A percentile compares a stretch with the other conserved stretches of the same genome.
Conservation (phyloP, 23 tunicate genomes). For the Halocynthia roretzi region DNA sequence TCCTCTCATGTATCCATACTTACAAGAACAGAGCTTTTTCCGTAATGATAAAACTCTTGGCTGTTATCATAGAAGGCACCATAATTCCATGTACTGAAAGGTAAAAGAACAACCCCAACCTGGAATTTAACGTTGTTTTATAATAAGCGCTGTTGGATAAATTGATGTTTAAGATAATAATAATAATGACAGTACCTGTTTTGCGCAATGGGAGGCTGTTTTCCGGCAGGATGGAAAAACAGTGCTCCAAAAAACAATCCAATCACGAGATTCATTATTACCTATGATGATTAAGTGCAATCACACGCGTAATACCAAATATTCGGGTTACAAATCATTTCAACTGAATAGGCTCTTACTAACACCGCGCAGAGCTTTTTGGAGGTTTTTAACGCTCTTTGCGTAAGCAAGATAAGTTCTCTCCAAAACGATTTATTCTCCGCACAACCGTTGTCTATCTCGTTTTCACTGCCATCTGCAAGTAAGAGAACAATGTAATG, state of each 20-base stretch:
- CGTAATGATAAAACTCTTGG: slow-evolving; percentile 26
- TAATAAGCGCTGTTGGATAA: not conserved
- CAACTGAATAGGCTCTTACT: not conserved
- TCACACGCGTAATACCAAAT: too few relatives aligned
- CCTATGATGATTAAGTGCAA: slow-evolving; percentile 9
- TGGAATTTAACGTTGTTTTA: slow-evolving; percentile 4
- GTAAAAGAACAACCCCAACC: slow-evolving; percentile 8
- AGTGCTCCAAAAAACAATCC: slow-evolving; percentile 38
- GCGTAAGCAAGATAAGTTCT: slow-evolving; percentile 7
- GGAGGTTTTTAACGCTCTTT: slow-evolving; percentile 17
- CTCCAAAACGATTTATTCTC: not conserved
- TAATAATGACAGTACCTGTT: slow-evolving; percentile 28
- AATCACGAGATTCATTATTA: slow-evolving; percentile 34
- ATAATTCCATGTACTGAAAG: slow-evolving; percentile 36
- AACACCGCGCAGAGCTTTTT: slow-evolving; percentile 13
- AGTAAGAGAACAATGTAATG: too few relatives aligned
- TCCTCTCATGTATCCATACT: not conserved
- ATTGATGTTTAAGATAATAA: not conserved
- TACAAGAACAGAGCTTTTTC: slow-evolving; percentile 37
- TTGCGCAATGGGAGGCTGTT: slow-evolving; percentile 20
- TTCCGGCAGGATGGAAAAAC: slow-evolving; percentile 4
- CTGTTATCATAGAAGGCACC: slow-evolving; percentile 52
- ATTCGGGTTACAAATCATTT: too few relatives aligned
- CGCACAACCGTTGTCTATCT: not conserved
- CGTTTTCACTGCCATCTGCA: too few relatives aligned